Conservation (phyloP, 2,888 invertebrate genomes). For the Ormyrus thymus region DNA sequence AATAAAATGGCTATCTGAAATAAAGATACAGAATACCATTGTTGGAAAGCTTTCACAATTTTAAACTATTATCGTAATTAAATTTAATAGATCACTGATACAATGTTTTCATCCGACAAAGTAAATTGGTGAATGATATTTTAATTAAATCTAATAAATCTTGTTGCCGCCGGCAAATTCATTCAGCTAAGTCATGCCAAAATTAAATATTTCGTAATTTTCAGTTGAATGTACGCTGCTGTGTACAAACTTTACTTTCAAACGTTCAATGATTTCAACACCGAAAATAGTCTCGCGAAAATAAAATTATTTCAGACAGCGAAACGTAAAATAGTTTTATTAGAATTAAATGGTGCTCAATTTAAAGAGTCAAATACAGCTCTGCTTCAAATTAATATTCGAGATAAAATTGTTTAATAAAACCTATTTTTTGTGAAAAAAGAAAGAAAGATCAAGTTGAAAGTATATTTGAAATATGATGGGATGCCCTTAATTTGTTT, state of each 20-base stretch:
- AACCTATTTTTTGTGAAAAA: not conserved
- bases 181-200: constrained; percentile 22
- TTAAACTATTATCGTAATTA: too few species aligned
- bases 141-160: constrained; percentile 21
- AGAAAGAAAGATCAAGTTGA: not conserved
- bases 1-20: too few species aligned
- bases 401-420: not conserved
- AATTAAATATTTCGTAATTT: constrained; percentile 1
- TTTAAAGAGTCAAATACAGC: too few species aligned
- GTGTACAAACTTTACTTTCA: constrained; percentile 1
- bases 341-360: too few species aligned
- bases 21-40: too few species aligned
- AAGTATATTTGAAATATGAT: not conserved
- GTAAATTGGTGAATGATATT: constrained; percentile 17
- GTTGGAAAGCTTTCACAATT: too few species aligned
- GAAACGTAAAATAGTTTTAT: not conserved
- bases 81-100: too few species aligned
- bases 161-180: constrained; percentile 5
- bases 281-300: not conserved
- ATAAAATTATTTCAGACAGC: too few species aligned
- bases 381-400: too few species aligned
- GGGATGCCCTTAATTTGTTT: not conserved
- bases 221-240: constrained; percentile 2
- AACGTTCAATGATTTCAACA: not conserved
- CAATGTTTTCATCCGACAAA: too few species aligned